Evolutionary conservation across 1,140 invertebrate species (phyloP), one percentile per base, ranked within the genome.

Genomic region (Monomorium pharaonis): DNA sequence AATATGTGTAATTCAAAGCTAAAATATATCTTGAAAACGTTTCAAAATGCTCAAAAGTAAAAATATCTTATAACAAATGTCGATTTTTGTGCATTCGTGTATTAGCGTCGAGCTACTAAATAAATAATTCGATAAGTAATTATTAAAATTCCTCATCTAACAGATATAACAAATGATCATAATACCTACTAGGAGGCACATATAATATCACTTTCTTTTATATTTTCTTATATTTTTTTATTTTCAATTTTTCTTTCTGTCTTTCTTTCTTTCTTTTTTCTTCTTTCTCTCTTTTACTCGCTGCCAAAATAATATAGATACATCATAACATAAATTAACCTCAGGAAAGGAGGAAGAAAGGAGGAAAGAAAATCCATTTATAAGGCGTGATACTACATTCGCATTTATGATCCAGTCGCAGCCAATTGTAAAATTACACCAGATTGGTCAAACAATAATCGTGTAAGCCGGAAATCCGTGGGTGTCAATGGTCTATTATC

Each of bases 371-470:
- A n/a, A 58, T 58, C 65, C 47, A 27, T 74, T 58, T 74, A 72
- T 10, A 58, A 83, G 67, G 67, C 78, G 72, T 74, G 67, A 74
- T 58, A 74, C 74, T 33, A 54, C 67, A 83, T 58, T 83, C 67
- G 27, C 78, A 14, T 80, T 80, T 60, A 21, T 58, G 42, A 62
- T 16, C 37, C 24, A 56, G 44, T 42, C 49, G 24, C 44, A n/a
- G 44, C 30, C 69, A 90, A 90, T 90, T 90, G 89, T 60, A 87
- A 90, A 84, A 90, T 90, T 89, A 33, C 78, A 58, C 62, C 63
- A 80, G 88, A 87, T 89, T 87, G 86, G 76, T 10, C 58, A 49
- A 60, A 27, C 2, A 85, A 72, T 84, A 65, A 69, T 60, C 49
- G 30, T 63, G 69, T 49, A 54, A 58, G 70, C 67, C 89, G 89